Evolutionary conservation across 2,888 invertebrate species (phyloP).

Genomic region (Cosmopolites sordidus): DNA sequence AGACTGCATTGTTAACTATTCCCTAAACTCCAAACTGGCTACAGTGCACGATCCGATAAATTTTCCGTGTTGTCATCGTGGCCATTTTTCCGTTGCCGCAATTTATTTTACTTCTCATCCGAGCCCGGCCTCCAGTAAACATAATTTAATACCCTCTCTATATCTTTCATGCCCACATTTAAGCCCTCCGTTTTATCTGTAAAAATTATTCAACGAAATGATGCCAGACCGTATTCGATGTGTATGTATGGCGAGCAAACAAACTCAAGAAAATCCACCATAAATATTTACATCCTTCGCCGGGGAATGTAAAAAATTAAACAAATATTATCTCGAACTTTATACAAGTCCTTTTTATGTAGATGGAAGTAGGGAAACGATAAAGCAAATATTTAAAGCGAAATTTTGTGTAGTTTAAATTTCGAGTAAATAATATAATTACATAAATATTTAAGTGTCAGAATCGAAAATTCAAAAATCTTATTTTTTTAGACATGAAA

Average conservation of each 20-base stretch:
- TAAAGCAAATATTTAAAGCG: not conserved
- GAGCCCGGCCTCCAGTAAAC: not conserved
- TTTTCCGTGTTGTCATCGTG: not conserved
- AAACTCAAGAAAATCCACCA: slow-evolving; percentile 15
- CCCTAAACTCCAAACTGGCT: not conserved
- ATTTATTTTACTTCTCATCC: slow-evolving; percentile 1
- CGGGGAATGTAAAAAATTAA: slow-evolving; percentile 19
- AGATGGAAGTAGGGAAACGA: not conserved
- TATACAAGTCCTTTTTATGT: slow-evolving; percentile 1
- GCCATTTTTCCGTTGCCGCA: not conserved
- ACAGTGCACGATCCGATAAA: not conserved
- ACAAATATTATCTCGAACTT: slow-evolving; percentile 21
- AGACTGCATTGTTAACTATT: not conserved
- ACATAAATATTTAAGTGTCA: too few species aligned
- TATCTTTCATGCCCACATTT: slow-evolving; percentile 7
- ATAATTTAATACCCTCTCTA: slow-evolving; percentile 14
- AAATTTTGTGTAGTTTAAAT: not conserved
- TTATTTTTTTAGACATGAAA: too few species aligned
- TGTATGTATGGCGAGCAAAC: slow-evolving; percentile 10
- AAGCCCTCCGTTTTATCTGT: slow-evolving; percentile 10
- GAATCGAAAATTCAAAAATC: too few species aligned
- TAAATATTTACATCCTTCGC: slow-evolving; percentile 22
- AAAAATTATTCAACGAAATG: slow-evolving; percentile 15
- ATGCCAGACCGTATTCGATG: slow-evolving; percentile 12
- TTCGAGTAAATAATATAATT: not conserved